These are phyloP conservation scores for Coryphaenoides rupestris DNA, from an alignment of 2,113 vertebrate species.

Conservation along the genomic window DNA sequence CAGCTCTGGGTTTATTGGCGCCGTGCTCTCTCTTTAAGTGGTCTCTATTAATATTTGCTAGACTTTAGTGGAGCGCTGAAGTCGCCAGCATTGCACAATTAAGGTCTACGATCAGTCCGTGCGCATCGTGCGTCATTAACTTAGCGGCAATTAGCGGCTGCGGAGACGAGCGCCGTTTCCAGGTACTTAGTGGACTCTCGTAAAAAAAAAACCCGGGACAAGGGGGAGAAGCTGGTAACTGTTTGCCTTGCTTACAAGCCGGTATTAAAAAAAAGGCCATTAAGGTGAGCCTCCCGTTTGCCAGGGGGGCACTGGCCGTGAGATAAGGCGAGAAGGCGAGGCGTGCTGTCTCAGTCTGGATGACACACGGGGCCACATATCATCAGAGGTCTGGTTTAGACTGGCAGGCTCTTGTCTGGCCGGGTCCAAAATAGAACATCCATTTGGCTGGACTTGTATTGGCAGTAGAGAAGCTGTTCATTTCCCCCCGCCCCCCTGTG, in stretches of 20 bases:
- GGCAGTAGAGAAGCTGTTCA: too few species aligned
- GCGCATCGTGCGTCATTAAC: slow-evolving; percentile 55
- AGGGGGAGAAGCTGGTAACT: slow-evolving; percentile 19
- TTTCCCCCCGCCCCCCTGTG: too few species aligned
- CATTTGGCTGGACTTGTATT: slow-evolving; percentile 5
- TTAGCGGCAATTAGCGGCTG: slow-evolving; percentile 30
- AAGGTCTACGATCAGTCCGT: slow-evolving; percentile 27
- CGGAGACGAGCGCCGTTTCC: slow-evolving; percentile 34
- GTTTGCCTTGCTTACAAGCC: slow-evolving; percentile 11
- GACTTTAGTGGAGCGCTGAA: slow-evolving; percentile 25
- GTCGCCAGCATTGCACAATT: slow-evolving; percentile 43
- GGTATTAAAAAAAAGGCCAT: slow-evolving; percentile 10
- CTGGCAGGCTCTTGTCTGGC: slow-evolving; percentile 8
- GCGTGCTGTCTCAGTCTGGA: neutral
- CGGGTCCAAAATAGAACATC: slow-evolving; percentile 10
- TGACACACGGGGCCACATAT: neutral
- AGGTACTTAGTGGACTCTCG: slow-evolving; percentile 24
- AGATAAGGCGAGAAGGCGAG: too few species aligned
- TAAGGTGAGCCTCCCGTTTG: slow-evolving; percentile 13
- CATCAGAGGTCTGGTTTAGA: slow-evolving; percentile 11
- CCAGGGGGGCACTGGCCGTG: slow-evolving; percentile 1
- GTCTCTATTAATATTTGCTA: slow-evolving; percentile 36
- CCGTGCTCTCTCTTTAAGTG: slow-evolving; percentile 17
- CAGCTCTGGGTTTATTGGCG: neutral
- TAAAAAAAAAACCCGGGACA: slow-evolving; percentile 22